These are phyloP conservation scores for Carettochelys insculpta DNA, from an alignment of 2,113 vertebrate species.

Conservation along the genomic window DNA sequence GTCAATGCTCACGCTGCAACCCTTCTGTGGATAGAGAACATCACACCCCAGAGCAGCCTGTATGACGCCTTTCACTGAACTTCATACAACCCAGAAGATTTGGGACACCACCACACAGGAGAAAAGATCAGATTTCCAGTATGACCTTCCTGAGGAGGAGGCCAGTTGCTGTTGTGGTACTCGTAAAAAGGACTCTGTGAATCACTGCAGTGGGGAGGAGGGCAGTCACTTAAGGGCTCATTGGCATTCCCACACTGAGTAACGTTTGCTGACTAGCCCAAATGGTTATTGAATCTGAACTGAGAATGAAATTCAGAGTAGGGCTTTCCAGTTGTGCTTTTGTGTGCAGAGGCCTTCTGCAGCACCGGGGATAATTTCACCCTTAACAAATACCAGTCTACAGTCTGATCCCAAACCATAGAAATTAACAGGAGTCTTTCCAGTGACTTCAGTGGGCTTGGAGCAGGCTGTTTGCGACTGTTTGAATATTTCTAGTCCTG, in stretches of 20 bases:
- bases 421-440: neutral
- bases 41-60: neutral
- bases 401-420: neutral
- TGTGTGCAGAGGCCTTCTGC: neutral
- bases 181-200: neutral
- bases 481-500: neutral
- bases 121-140: neutral
- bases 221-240: neutral
- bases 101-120: neutral
- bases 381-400: neutral
- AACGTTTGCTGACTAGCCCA: neutral
- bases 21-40: neutral
- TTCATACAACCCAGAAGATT: neutral
- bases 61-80: neutral
- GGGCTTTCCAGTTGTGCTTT: neutral
- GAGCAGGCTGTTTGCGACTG: neutral
- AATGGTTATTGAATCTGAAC: neutral
- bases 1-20: neutral
- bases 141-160: neutral
- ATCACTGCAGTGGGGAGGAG: neutral
- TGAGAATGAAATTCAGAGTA: neutral
- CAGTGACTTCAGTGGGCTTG: neutral
- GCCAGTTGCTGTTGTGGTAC: neutral
- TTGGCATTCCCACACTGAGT: neutral
- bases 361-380: neutral